Base-by-base conservation (phyloP, 2,888 invertebrate species). In the Epinotia bilunana region DNA sequence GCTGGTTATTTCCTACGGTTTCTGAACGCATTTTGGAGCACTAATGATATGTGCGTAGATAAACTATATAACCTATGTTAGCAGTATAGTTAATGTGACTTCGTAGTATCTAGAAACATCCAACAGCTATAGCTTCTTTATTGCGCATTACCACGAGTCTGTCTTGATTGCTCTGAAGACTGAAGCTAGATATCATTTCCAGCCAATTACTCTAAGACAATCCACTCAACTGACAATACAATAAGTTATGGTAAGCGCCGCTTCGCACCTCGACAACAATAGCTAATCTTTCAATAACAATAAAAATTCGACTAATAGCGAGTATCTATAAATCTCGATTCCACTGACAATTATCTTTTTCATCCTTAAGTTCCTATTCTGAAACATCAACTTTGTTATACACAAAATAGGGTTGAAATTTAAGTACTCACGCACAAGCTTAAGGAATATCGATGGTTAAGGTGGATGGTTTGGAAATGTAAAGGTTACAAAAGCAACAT, bases 221-320 rank as follows among this genome's bases (percentile, higher is more conserved):
- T 69, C 23, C 13, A 33, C 53, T 60, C 12, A 58, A 46, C 69
- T 69, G 69, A 69, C 69, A 69, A 69, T 46, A 60, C 58, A 58
- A 69, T 69, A 60, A 69, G 46, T 69, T 46, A 69, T 60, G 53
- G 43, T 63, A 57, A 72, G 16, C n/a, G 33, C 64, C 23, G 43
- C 64, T 71, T 70, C 74, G 58, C 70, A 74, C 70, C 70, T 74
- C 18, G 13, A 28, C 13, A 57, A 67, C 69, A 64, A 64, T 39
- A 71, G 64, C 43, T 70, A 57, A 64, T 70, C 53, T 49, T 33
- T 28, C 67, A 60, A 76, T 71, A 60, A 74, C 70, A 70, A 74
- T 71, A 53, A 58, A 39, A 71, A 64, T 71, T 65, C 28, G 70
- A 74, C 64, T 74, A 74, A 74, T 71, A 64, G 62, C 65, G 33